Conservation (phyloP, 2,888 invertebrate genomes). For the Eumacrocentrus americanus region DNA sequence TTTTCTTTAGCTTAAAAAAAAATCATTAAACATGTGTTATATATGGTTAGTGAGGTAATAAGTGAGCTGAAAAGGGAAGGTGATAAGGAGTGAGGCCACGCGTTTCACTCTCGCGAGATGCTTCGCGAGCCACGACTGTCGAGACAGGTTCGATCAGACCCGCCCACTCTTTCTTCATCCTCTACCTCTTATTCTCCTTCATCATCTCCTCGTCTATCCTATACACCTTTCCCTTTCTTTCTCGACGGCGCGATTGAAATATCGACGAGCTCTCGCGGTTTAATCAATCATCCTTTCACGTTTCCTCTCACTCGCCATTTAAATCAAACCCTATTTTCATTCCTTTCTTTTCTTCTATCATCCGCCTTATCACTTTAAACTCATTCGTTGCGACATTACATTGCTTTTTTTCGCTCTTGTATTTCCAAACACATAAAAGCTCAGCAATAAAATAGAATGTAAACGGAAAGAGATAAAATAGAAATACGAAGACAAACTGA, state of each 20-base stretch:
- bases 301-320: slow-evolving; percentile 23
- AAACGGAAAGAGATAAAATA: not conserved
- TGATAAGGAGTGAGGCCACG: slow-evolving; percentile 19
- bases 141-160: slow-evolving; percentile 44
- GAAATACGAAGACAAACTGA: not conserved
- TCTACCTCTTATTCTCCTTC: not conserved
- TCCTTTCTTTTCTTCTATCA: not conserved
- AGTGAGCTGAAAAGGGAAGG: not conserved
- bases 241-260: slow-evolving; percentile 30
- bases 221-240: slow-evolving; percentile 32
- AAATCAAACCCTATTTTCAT: slow-evolving; percentile 12
- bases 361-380: not conserved
- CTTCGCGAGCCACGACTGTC: slow-evolving; percentile 32
- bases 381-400: too few relatives aligned
- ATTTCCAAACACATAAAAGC: not conserved
- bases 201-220: not conserved
- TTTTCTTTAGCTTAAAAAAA: not conserved
- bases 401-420: not conserved
- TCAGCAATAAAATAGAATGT: slow-evolving; percentile 6
- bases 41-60: not conserved
- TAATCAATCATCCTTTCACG: slow-evolving; percentile 27
- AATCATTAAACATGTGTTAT: not conserved
- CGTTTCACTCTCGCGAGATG: slow-evolving; percentile 56
- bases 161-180: slow-evolving; percentile 27
- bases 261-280: slow-evolving; percentile 24